Percentiles rank a stretch among this genome's conserved stretches.
Evolutionary conservation across 1,140 invertebrate genomes (phyloP).

Genomic region (Parapsyche elsis): DNA sequence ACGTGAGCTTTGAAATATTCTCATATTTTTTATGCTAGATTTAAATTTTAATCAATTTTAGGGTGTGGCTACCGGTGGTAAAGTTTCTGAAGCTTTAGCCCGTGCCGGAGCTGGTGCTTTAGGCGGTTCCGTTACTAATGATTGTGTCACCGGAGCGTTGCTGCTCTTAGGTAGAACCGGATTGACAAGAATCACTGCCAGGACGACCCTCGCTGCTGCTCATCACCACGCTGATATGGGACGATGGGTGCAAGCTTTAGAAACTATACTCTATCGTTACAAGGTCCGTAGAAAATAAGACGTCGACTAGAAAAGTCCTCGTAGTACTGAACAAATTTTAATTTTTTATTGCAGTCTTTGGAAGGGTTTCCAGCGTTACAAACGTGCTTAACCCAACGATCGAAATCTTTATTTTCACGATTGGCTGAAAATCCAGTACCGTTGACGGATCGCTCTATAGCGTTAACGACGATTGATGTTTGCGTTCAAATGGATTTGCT

Average conservation of each 20-base stretch:
- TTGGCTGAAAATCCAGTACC: constrained; percentile 46
- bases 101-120: constrained; percentile 64
- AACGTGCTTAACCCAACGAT: constrained; percentile 45
- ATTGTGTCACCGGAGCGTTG: constrained; percentile 83
- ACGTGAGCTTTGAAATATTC: no score
- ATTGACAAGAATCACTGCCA: constrained; percentile 82
- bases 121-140: constrained; percentile 86
- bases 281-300: constrained; percentile 41
- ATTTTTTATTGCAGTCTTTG: constrained; percentile 49
- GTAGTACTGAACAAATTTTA: neutral
- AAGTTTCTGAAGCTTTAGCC: constrained; percentile 72
- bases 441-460: constrained; percentile 40
- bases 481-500: constrained; percentile 53
- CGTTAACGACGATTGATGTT: constrained; percentile 46
- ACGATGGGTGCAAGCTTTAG: constrained; percentile 71
- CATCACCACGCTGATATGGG: constrained; percentile 77
- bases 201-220: constrained; percentile 85
- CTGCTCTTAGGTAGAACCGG: constrained; percentile 86
- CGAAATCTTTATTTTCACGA: constrained; percentile 46
- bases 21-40: constrained; percentile 15
- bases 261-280: constrained; percentile 49
- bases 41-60: constrained; percentile 58
- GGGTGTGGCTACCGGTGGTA: constrained; percentile 80
- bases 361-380: constrained; percentile 49
- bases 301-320: constrained; percentile 56